Conservation (phyloP, 2,888 invertebrate species). For the Tricholauxania praeusta region DNA sequence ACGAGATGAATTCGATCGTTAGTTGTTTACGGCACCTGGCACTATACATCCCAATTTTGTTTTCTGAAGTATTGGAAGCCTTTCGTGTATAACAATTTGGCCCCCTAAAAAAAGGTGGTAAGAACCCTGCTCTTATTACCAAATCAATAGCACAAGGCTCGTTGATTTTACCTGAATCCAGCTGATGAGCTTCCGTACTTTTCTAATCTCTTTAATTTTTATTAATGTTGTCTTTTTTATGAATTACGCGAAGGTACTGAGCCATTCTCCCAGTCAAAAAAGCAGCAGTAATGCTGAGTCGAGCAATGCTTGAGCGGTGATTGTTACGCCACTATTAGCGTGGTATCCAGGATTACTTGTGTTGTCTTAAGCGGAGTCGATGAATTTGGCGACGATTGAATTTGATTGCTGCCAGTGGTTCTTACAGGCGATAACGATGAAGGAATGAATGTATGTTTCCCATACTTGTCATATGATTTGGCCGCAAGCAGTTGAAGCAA, state of each 20-base stretch:
- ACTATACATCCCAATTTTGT: slow-evolving; percentile 32
- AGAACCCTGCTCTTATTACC: background rate
- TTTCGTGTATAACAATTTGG: no score
- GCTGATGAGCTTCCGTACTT: slow-evolving; percentile 1
- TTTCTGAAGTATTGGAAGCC: no score
- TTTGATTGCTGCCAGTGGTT: background rate
- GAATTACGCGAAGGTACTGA: slow-evolving; percentile 19
- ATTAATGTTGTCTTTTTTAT: slow-evolving; percentile 25
- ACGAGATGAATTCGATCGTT: no score
- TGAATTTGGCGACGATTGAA: background rate
- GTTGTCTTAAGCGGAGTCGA: background rate
- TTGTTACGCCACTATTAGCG: slow-evolving; percentile 12
- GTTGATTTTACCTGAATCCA: slow-evolving; percentile 2
- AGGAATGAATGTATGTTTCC: background rate
- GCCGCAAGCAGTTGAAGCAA: slow-evolving; percentile 10
- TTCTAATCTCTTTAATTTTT: slow-evolving; percentile 23
- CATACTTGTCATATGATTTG: background rate
- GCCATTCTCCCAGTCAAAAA: slow-evolving; percentile 37
- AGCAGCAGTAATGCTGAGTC: slow-evolving; percentile 31
- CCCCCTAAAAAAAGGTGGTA: no score
- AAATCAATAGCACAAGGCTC: slow-evolving; percentile 21
- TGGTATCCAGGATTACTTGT: slow-evolving; percentile 29
- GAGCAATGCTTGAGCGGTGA: slow-evolving; percentile 27
- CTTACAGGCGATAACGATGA: background rate
- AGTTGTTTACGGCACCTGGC: slow-evolving; percentile 11